Evolutionary conservation across 2,797 vertebrate genomes (phyloP), one percentile per base, ranked within the genome.

Genomic region (Percopsis omiscomaycus): DNA sequence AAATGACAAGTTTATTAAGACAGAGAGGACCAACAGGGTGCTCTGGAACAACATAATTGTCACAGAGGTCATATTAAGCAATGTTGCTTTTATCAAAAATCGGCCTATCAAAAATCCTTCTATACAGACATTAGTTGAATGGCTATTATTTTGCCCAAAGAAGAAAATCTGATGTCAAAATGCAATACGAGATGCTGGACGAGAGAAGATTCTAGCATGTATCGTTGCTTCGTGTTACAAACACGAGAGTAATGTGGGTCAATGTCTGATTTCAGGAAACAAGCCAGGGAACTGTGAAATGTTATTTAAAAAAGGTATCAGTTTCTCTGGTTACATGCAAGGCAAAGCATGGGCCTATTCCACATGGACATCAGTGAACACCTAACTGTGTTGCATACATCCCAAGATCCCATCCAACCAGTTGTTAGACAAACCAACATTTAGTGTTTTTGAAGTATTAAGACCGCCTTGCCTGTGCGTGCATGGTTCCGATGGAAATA

Each of bases 1-100:
- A 66, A 68, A 79, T 75, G 71, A 80, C 75, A 83, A 75, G 60
- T 78, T 58, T 53, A 80, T 73, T 70, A 69, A 81, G 69, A 84
- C 74, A 71, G 56, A 73, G 29, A 64, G 57, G 45, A 74, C 60
- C 59, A 78, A 73, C 65, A 55, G 69, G 73, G 59, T 74, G 16
- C 66, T 79, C 64, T 69, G 55, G 59, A 80, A 73, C 56, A 68
- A 66, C 55, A 59, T 32, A 55, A 32, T 50, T 55, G 62, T 73
- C 59, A 48, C 10, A 77, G 73, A 71, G 66, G 66, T 71, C 59
- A 75, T 42, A 42, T 42, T 42, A 42, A 42, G 37, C 60, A n/a
- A n/a, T 61, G 77, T 72, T 66, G 77, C 64, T 73, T 64, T 77
- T 57, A 32, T 59, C 32, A 59, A 60, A 28, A 62, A 56, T 37